Evolutionary conservation across 2,113 vertebrate genomes (phyloP), one percentile per base, ranked within the genome.

Genomic region (Papio anubis): DNA sequence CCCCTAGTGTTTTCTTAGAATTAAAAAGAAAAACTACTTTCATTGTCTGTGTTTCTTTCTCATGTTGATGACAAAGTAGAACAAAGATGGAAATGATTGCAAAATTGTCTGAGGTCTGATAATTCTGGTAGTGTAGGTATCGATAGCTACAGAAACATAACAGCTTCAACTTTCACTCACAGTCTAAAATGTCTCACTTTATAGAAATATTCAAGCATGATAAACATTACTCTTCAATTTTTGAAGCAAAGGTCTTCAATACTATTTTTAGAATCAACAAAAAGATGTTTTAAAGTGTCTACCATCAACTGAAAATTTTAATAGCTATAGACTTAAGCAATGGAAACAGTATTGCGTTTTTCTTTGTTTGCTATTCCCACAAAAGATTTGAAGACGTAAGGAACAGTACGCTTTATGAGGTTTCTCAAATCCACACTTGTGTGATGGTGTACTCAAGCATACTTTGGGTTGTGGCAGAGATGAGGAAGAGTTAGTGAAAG

Each of bases 371-470:
- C 66, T 21, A 30, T 45, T 40, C 80, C 40, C 23, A 72, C 12
- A 43, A 66, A 85, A 18, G 11, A 30, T 38, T 55, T 57, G 32
- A 59, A 17, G 3, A 1, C 18, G 6, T 12, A 16, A 43, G 13
- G 30, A 52, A 11, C 6, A 9, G 18, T 43, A 3, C 8, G 0
- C 32, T 48, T 1, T 12, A 35, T 2, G 0, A 27, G n/a, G 20
- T 55, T 79, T 96, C 66, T 68, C 48, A 30, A 20, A 17, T 40
- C 25, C 38, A 64, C 5, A 2, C 32, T 8, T 59, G 0, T 17
- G 2, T 14, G 18, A 23, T 30, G 40, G 16, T 21, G 21, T 17
- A 0, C 66, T 59, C 30, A 25, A n/a, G 23, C 27, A 6, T 20
- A 5, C 10, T 6, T 55, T 38, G 70, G 43, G 2, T 27, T 40